Percentiles rank a stretch among this genome's conserved stretches.
These are phyloP conservation scores for Mionectes olivaceus DNA, from an alignment of 2,797 vertebrate species.

Conservation along the genomic window DNA sequence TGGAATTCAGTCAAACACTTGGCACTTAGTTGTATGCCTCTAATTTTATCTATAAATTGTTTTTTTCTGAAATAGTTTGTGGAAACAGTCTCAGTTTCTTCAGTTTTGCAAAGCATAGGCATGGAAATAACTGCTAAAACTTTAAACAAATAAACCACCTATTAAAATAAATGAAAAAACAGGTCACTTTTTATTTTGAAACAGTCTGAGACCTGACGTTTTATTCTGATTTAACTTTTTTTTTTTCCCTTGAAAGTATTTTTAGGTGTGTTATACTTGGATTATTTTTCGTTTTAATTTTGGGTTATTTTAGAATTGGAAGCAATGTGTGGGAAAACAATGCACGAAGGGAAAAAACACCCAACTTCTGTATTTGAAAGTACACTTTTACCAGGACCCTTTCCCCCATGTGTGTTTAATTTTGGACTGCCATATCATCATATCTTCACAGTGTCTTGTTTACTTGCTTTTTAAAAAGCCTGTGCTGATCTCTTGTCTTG, in stretches of 20 bases:
- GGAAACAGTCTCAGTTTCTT: slow-evolving; percentile 61
- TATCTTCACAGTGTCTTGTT: background rate
- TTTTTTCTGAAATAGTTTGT: slow-evolving; percentile 63
- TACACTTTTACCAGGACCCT: background rate
- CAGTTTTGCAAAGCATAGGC: background rate
- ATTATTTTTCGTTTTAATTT: slow-evolving; percentile 64
- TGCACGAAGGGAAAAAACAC: slow-evolving; percentile 56
- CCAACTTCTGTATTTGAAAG: slow-evolving; percentile 62
- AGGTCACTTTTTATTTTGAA: slow-evolving; percentile 34
- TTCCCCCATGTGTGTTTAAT: accelerated
- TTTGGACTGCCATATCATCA: background rate
- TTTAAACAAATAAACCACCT: slow-evolving; percentile 20
- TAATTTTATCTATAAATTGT: slow-evolving; percentile 70
- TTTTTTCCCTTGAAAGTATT: slow-evolving; percentile 58
- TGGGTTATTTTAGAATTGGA: slow-evolving; percentile 74
- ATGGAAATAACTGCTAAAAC: slow-evolving; percentile 56
- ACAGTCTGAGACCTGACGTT: background rate
- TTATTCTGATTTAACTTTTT: slow-evolving; percentile 38
- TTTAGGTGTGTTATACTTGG: slow-evolving; percentile 75
- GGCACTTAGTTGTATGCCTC: slow-evolving; percentile 67
- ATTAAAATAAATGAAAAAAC: slow-evolving; percentile 26
- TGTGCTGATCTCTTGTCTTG: background rate
- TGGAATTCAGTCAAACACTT: slow-evolving; percentile 79
- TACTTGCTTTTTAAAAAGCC: background rate
- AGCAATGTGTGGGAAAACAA: slow-evolving; percentile 73